These are phyloP conservation scores for Cephus spinipes DNA, from an alignment of 2,888 invertebrate genomes.

Conservation along the genomic window DNA sequence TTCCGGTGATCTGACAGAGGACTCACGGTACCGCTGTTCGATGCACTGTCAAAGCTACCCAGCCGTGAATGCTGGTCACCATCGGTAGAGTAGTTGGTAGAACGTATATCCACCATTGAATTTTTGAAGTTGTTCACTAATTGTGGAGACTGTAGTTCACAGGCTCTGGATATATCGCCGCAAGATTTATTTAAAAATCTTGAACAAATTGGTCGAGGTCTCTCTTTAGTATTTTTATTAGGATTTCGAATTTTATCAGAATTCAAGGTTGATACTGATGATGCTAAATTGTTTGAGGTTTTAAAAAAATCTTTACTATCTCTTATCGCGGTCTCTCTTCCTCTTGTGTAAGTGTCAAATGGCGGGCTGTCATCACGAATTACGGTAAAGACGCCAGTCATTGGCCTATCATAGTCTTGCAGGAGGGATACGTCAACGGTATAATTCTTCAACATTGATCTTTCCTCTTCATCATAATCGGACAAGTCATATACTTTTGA, in stretches of 20 bases:
- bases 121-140: conserved; percentile 53
- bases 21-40: conserved; percentile 34
- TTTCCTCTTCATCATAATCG: conserved; percentile 39
- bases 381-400: conserved; percentile 26
- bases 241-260: not conserved
- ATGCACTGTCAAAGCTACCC: conserved; percentile 22
- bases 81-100: not conserved
- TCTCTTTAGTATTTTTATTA: conserved; percentile 10
- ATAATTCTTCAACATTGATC: conserved; percentile 39
- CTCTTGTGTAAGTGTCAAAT: not conserved
- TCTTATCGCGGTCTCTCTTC: conserved; percentile 26
- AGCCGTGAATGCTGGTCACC: not conserved
- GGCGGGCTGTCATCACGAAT: conserved; percentile 11
- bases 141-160: conserved; percentile 52
- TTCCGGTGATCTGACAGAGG: conserved; percentile 20
- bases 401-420: conserved; percentile 37
- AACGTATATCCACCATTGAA: conserved; percentile 41
- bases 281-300: conserved; percentile 23
- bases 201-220: not conserved
- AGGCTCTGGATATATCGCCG: conserved; percentile 32
- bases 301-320: conserved; percentile 41
- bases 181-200: conserved; percentile 39
- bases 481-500: conserved; percentile 34
- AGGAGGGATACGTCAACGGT: conserved; percentile 43
- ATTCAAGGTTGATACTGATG: not conserved